A percentile compares a stretch with the other conserved stretches of the same genome.
Conservation (phyloP, 2,888 invertebrate genomes). For the Dilophus febrilis region DNA sequence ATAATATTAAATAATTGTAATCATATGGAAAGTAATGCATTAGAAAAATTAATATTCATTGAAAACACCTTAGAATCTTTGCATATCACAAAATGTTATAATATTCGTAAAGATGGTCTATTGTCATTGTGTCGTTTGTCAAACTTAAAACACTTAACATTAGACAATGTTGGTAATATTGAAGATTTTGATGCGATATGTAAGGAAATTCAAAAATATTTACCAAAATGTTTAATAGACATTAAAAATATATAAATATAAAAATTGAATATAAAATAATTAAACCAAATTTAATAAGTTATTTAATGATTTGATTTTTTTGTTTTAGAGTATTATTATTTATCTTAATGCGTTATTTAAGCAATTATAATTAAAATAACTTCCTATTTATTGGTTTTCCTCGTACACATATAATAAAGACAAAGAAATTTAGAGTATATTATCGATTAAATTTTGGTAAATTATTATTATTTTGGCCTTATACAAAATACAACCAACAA, state of each 20-base stretch:
- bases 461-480: no score
- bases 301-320: no score
- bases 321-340: no score
- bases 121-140: constrained; percentile 36
- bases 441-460: no score
- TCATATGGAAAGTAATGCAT: constrained; percentile 56
- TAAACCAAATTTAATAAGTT: no score
- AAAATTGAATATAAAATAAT: no score
- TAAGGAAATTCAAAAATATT: not conserved
- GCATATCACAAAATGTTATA: constrained; percentile 56
- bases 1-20: constrained; percentile 55
- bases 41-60: constrained; percentile 42
- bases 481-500: no score
- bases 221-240: not conserved
- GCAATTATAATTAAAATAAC: no score
- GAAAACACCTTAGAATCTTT: constrained; percentile 42
- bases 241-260: constrained; percentile 1
- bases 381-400: no score
- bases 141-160: constrained; percentile 40
- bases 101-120: constrained; percentile 57
- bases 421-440: no score
- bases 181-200: constrained; percentile 30
- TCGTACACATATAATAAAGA: no score
- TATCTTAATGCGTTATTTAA: no score
- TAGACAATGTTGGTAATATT: constrained; percentile 51